Percentiles rank a stretch among this genome's conserved stretches.
These are phyloP conservation scores for Bathybates hornii DNA, from an alignment of 2,113 vertebrate genomes.

Conservation along the genomic window DNA sequence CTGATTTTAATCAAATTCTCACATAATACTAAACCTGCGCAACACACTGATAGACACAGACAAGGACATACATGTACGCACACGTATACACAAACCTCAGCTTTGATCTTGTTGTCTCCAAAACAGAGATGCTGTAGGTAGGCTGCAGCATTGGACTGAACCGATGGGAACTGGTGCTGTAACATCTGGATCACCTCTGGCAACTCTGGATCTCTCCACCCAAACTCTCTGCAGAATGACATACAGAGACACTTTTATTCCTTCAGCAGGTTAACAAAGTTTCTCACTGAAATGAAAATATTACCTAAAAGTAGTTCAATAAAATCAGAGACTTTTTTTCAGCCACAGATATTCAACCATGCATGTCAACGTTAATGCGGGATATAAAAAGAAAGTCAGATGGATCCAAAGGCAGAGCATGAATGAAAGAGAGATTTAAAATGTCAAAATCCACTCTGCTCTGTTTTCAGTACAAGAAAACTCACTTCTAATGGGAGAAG, in stretches of 20 bases:
- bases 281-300: neutral
- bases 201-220: slow-evolving; percentile 98
- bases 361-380: neutral
- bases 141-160: slow-evolving; percentile 97
- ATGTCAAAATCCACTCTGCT: neutral
- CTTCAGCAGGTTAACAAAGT: neutral
- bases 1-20: neutral
- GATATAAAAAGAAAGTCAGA: neutral
- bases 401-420: neutral
- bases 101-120: slow-evolving; percentile 99
- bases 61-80: neutral
- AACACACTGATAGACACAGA: neutral
- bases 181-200: slow-evolving; percentile 99
- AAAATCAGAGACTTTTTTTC: neutral
- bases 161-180: slow-evolving; percentile 96
- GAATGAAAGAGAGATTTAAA: neutral
- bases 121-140: slow-evolving; percentile 98
- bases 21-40: neutral
- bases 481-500: neutral
- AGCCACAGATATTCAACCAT: neutral
- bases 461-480: neutral
- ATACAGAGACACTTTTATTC: slow-evolving; percentile 22
- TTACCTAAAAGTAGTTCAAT: neutral
- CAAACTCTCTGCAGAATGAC: slow-evolving; percentile 83
- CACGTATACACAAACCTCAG: slow-evolving; percentile 78